Base-by-base conservation (phyloP, 2,797 vertebrate genomes). In the Loris lydekkerianus region DNA sequence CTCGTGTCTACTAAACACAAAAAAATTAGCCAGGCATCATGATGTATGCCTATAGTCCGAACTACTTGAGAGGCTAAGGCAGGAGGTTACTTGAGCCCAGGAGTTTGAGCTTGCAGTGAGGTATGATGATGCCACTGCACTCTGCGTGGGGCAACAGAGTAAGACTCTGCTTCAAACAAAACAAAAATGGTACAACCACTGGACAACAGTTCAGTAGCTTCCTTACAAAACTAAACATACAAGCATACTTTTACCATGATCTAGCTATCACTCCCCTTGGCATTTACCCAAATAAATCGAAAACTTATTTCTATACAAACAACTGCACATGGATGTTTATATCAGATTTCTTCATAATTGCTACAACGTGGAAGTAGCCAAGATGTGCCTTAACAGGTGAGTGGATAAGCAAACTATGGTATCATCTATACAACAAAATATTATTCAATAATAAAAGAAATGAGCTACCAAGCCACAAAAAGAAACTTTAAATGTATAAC, bases 211-310 rank as follows among this genome's bases (percentile, higher is more conserved):
- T 21, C 73, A 75, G 69, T 58, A 75, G 31, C 40, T 86, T 91
- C 58, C 58, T 73, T 73, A 83, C 75, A 67, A 86, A 84, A 73
- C 76, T 86, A 81, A 21, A 86, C 56, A 67, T 10, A 60, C 18
- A 81, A 21, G 78, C 56, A 67, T 10, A 67, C 18, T 73, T 46
- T 86, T 80, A 91, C 43, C 15, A 56, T 61, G 13, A 78, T 49
- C 63, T 56, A 31, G 75, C 56, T 86, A 80, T 72, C 18, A 73
- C 10, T 65, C 21, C 49, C 40, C 49, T 69, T 37, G 60, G 17
- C 40, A 90, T 76, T 91, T 70, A 92, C 43, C n/a, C 40, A 87
- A 83, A 43, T 87, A 20, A 87, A 15, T 8, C 43, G n/a, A 94
- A 69, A 90, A 69, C 27, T 65, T 70, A 53, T 53, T 56, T 85